Evolutionary conservation across 23 tunicate genomes (phyloP).

Genomic region (Pegea sp.): DNA sequence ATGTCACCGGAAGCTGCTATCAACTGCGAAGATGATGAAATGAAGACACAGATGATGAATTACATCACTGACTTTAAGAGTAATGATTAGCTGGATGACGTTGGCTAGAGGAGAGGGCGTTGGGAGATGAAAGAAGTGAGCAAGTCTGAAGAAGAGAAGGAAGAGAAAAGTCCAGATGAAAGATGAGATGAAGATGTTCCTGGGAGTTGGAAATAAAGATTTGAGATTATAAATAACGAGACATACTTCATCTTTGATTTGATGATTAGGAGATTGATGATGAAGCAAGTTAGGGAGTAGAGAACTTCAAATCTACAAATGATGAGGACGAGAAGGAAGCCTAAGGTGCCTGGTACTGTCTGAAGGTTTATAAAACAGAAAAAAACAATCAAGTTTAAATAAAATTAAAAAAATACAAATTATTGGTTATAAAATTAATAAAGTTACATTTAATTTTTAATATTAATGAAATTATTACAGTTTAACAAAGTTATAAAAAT

Average conservation of each 20-base stretch:
- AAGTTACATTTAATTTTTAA: no score
- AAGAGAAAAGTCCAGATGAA: conserved; percentile 45
- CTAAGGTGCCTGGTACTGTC: conserved; percentile 19
- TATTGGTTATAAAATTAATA: no score
- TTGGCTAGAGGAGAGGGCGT: conserved; percentile 42
- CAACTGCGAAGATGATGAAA: no score
- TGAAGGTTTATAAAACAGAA: no score
- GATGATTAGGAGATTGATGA: conserved; percentile 38
- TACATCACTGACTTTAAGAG: conserved; percentile 41
- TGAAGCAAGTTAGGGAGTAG: conserved; percentile 18
- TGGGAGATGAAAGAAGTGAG: conserved; percentile 24
- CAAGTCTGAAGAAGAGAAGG: conserved; percentile 54
- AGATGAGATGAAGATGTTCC: conserved; percentile 32
- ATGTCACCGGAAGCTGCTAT: no score
- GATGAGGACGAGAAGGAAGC: conserved; percentile 10
- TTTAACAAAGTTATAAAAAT: no score
- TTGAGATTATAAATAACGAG: neutral
- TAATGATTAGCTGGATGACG: conserved; percentile 54
- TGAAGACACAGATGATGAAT: no score
- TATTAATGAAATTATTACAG: no score
- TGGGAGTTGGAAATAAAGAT: neutral
- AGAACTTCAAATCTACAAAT: conserved; percentile 32
- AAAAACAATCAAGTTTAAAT: no score
- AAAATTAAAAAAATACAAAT: no score
- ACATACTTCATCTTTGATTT: conserved; percentile 21